A percentile compares a stretch with the other conserved stretches of the same genome.
Conservation (phyloP, 2,888 invertebrate genomes). For the Nephrotoma guestfalica region DNA sequence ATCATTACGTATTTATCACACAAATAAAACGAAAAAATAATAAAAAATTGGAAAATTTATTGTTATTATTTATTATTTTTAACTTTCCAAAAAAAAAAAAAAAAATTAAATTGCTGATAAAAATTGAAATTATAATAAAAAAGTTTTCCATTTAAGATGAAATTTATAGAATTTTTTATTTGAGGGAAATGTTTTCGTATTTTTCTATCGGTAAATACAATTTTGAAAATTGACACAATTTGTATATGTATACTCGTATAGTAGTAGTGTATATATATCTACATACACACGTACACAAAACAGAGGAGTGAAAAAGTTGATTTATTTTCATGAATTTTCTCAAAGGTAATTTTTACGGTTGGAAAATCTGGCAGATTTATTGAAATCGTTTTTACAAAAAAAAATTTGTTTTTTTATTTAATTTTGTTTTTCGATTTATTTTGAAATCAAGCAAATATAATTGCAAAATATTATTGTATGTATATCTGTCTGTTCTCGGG, state of each 20-base stretch:
- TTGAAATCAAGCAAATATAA: not conserved
- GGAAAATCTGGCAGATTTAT: not conserved
- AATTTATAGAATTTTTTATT: not conserved
- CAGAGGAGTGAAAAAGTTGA: not conserved
- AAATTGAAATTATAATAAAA: not conserved
- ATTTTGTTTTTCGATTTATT: not conserved
- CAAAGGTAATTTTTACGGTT: not conserved
- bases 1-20: not conserved
- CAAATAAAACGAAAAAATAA: not conserved
- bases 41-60: not conserved
- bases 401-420: no score
- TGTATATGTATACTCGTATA: not conserved
- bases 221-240: not conserved
- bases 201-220: not conserved
- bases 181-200: not conserved
- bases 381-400: not conserved
- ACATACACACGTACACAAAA: not conserved
- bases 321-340: not conserved
- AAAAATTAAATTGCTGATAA: not conserved
- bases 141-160: not conserved
- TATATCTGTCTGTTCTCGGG: no score
- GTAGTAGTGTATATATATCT: not conserved
- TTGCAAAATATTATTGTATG: not conserved
- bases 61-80: not conserved
- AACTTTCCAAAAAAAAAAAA: not conserved